Evolutionary conservation across 2,888 invertebrate genomes (phyloP), one percentile per base, ranked within the genome.

Genomic region (Hirtodrosophila alboralis): DNA sequence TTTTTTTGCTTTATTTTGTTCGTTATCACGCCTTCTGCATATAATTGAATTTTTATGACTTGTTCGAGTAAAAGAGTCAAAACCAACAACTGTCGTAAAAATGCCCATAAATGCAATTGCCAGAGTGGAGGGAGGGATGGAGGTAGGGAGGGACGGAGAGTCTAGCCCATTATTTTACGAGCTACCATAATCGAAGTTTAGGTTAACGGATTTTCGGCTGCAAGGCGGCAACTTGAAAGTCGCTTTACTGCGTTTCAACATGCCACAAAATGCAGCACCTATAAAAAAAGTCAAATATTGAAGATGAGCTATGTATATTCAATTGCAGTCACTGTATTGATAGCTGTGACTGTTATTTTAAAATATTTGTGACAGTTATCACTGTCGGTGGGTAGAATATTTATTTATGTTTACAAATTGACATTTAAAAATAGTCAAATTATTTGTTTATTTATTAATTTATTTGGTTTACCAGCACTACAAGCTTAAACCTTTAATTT

Each of bases 41-140:
- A 62, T 76, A 79, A 79, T 83, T 79, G 79, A 80, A 84, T 65
- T 77, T 84, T 83, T 79, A 79, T 64, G 72, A 62, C 74, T 67
- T 43, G 12, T 26, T 27, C 1, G 16, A 31, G 31, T 27, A 27
- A n/a, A 30, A 37, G 14, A 38, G 41, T 33, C 52, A 45, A 69
- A 18, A 23, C 23, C 38, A 75, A 57, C 38, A 72, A 75, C 30
- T 51, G 56, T 47, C 40, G 59, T 75, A 81, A 73, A n/a, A 75
- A 74, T 54, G 43, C 21, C 40, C 63, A 51, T 52, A 70, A 60
- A 57, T 62, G 37, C 41, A 64, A 59, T 47, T 58, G 51, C 40
- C 1, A n/a, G 6, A 12, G 14, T 12, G 31, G n/a, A n/a, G n/a
- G n/a, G n/a, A n/a, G n/a, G n/a, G n/a, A n/a, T n/a, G n/a, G n/a